Evolutionary conservation across 2,797 vertebrate genomes (phyloP), one percentile per base, ranked within the genome.

Genomic region (Graptemys geographica): DNA sequence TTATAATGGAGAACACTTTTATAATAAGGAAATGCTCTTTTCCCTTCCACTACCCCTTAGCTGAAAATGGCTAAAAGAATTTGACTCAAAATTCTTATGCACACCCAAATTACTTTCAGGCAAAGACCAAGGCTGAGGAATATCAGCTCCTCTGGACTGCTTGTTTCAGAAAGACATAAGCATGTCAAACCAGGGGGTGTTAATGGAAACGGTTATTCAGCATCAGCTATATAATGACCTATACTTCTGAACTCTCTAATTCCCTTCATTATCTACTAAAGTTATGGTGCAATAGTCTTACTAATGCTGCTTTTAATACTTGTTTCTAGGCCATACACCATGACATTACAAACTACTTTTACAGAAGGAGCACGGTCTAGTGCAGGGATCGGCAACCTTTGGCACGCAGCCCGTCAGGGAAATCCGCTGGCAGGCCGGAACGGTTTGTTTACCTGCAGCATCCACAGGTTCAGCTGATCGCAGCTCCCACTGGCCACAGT

Each of bases 41-140:
- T 56, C 25, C 53, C 23, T 27, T 16, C 49, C 27, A 27, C 51
- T 81, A 47, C 53, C 31, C 9, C 31, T 87, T 81, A 95, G 41
- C 16, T 51, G 37, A 90, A n/a, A 65, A 65, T 65, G 31, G 59
- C 15, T 65, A 65, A n/a, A 81, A 82, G 12, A 85, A 90, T 81
- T 85, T 81, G 83, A 57, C 72, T 81, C 15, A 83, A 88, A 96
- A 79, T 88, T 94, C 6, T 52, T 53, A 84, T 27, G 18, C 86
- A 86, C 47, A 10, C 3, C 86, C 83, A 81, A 52, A 79, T 88
- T 79, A 55, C 49, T 76, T 93, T n/a, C 37, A 79, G 27, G 57
- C 51, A 78, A 21, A 81, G 25, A 89, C 56, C 44, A 92, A 52
- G 31, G 25, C 31, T 51, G 33, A 51, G 62, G 79, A 90, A 28